A percentile compares a stretch with the other conserved stretches of the same genome.
These are phyloP conservation scores for Idaea biselata DNA, from an alignment of 2,888 invertebrate genomes.

Conservation along the genomic window DNA sequence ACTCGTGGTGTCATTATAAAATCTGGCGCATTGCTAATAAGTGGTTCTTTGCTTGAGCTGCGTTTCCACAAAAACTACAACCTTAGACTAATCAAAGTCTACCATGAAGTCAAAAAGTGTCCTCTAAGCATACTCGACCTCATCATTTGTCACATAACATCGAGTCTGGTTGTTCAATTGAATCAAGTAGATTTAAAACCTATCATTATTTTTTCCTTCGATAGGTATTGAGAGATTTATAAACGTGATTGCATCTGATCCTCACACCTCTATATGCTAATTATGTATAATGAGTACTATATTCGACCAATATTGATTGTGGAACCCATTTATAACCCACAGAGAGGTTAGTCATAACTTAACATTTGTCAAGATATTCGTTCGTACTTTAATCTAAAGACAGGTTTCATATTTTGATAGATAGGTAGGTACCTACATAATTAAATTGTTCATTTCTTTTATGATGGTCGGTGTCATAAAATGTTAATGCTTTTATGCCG, in stretches of 20 bases:
- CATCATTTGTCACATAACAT: no score
- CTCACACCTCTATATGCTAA: constrained; percentile 43
- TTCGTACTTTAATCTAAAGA: neutral
- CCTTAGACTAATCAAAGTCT: no score
- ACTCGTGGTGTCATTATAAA: no score
- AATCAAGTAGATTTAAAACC: no score
- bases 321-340: constrained; percentile 21
- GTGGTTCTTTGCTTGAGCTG: no score
- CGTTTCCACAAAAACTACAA: no score
- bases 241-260: constrained; percentile 34
- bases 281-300: constrained; percentile 34
- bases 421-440: constrained; percentile 24
- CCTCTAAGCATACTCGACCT: no score
- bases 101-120: no score
- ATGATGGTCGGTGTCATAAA: constrained; percentile 26
- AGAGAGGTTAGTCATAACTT: constrained; percentile 9
- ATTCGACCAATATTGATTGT: constrained; percentile 13
- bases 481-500: constrained; percentile 23
- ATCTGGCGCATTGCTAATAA: no score
- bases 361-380: constrained; percentile 9
- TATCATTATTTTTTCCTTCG: no score
- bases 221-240: constrained; percentile 18
- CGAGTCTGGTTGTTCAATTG: no score
- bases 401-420: constrained; percentile 19
- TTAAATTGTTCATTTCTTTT: constrained; percentile 31